Percentiles rank a stretch among this genome's conserved stretches.
These are phyloP conservation scores for Eueides isabella DNA, from an alignment of 1,140 invertebrate genomes.

Conservation along the genomic window DNA sequence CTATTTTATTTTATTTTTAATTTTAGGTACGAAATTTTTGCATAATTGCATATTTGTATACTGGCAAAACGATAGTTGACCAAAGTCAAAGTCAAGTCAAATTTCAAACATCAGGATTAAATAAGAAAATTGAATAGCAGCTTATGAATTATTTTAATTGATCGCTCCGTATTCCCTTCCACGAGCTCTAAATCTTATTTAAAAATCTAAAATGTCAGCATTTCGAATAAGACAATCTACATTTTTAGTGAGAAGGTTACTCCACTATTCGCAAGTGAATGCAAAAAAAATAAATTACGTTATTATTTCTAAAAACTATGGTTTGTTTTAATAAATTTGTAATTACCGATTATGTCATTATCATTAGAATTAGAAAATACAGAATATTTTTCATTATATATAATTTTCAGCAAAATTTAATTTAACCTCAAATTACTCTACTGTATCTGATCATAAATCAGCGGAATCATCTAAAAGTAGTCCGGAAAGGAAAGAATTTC, in stretches of 20 bases:
- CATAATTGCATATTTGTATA: not conserved
- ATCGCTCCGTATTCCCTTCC: no score
- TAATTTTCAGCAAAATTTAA: conserved; percentile 28
- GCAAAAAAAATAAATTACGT: conserved; percentile 49
- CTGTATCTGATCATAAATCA: conserved; percentile 58
- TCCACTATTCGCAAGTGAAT: conserved; percentile 48
- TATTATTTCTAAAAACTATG: conserved; percentile 36
- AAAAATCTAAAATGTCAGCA: conserved; percentile 55
- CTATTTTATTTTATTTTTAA: not conserved
- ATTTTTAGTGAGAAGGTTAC: conserved; percentile 50
- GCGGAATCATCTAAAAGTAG: conserved; percentile 83
- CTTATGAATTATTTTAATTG: no score
- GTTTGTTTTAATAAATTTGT: conserved; percentile 33
- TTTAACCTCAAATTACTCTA: conserved; percentile 49
- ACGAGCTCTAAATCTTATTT: no score
- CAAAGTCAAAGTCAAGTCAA: not conserved
- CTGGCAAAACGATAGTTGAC: not conserved
- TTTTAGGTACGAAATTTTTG: not conserved
- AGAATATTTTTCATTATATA: not conserved
- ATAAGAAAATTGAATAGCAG: no score
- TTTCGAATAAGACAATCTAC: conserved; percentile 48
- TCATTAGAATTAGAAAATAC: not conserved
- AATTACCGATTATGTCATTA: not conserved
- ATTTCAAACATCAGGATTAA: not conserved
- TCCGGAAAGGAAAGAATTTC: conserved; percentile 90